Evolutionary conservation across 2,797 vertebrate genomes (phyloP).

Genomic region (Garrulus glandarius): DNA sequence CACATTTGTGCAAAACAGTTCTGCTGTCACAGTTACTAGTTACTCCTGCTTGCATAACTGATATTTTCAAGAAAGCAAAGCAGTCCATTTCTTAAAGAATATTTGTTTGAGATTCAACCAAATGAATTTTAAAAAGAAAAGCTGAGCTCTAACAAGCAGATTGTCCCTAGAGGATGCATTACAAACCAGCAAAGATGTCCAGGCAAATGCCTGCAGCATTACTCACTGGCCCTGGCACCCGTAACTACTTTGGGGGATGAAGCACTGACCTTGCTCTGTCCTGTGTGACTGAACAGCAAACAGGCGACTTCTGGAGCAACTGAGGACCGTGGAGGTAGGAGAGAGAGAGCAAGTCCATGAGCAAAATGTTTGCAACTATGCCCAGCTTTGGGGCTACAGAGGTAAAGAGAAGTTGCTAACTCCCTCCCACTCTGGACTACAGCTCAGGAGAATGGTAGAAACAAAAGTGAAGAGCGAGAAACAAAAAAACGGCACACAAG

Average conservation of each 20-base stretch:
- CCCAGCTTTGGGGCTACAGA: neutral
- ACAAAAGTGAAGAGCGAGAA: neutral
- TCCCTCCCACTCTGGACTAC: neutral
- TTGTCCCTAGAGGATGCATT: neutral
- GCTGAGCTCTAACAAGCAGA: neutral
- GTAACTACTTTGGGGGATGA: neutral
- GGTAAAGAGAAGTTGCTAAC: neutral
- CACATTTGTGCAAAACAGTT: conserved; percentile 25
- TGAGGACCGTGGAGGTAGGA: neutral
- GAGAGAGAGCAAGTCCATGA: neutral
- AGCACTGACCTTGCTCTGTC: neutral
- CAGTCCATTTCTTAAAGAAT: neutral
- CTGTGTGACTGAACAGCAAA: neutral
- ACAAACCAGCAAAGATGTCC: neutral
- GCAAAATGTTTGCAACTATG: neutral
- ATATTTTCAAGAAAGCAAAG: conserved; percentile 27
- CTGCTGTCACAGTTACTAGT: neutral
- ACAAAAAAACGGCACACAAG: accelerated
- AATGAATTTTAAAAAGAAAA: neutral
- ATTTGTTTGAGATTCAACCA: neutral
- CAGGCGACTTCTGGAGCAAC: neutral
- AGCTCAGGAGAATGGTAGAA: neutral
- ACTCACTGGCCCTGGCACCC: neutral
- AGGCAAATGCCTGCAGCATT: neutral
- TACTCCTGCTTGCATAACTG: conserved; percentile 8